Evolutionary conservation across 2,113 vertebrate species (phyloP).

Genomic region (Toxostoma redivivum): DNA sequence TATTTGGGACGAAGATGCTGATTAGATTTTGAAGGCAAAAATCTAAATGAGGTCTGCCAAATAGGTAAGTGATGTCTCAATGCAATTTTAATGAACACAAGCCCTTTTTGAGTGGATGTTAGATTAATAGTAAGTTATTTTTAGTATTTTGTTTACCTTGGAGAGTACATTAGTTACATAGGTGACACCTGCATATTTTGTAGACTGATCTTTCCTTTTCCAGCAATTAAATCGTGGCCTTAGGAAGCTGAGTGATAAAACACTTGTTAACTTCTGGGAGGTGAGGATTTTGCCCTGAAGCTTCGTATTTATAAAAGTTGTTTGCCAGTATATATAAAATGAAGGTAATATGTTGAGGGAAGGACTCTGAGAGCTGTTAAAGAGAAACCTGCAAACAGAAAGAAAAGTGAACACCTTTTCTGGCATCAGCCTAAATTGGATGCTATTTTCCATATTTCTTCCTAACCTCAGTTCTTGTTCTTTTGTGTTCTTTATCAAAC

Average conservation of each 20-base stretch:
- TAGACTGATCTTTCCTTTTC: background rate
- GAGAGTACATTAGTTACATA: background rate
- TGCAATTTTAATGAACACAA: constrained; percentile 13
- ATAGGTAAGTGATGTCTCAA: constrained; percentile 7
- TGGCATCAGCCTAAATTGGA: background rate
- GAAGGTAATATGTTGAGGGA: background rate
- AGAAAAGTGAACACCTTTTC: background rate
- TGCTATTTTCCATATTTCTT: background rate
- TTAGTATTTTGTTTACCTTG: constrained; percentile 17
- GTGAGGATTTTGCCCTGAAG: background rate
- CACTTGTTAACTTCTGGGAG: background rate
- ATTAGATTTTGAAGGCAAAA: constrained; percentile 30
- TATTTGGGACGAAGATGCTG: background rate
- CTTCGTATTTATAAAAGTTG: background rate
- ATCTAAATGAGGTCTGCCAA: constrained; percentile 28
- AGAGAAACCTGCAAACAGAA: background rate
- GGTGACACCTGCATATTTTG: background rate
- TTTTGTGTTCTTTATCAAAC: background rate
- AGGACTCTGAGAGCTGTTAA: background rate
- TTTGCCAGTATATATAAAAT: background rate
- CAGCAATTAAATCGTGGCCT: background rate
- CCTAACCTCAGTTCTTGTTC: background rate
- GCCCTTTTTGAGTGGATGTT: background rate
- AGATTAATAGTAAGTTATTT: background rate
- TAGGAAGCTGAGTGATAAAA: background rate